Evolutionary conservation across 2,888 invertebrate species (phyloP).

Genomic region (Drosophila seclusa): DNA sequence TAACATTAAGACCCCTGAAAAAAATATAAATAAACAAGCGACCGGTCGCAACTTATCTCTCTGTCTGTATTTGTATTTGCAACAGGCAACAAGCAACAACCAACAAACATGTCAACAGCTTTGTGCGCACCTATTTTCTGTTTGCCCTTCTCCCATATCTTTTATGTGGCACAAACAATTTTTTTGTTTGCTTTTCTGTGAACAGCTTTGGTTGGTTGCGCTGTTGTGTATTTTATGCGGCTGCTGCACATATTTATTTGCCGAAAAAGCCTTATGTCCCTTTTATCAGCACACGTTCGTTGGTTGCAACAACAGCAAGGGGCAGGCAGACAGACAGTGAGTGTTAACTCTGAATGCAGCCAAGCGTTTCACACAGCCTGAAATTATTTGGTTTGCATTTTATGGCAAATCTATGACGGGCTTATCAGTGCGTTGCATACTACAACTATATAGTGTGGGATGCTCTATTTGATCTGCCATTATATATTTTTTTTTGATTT

Average conservation of each 20-base stretch:
- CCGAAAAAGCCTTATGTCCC: slow-evolving; percentile 67
- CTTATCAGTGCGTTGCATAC: slow-evolving; percentile 46
- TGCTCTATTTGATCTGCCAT: slow-evolving; percentile 9
- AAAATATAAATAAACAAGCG: slow-evolving; percentile 68
- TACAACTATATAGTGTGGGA: slow-evolving; percentile 1
- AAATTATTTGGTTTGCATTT: slow-evolving; percentile 55
- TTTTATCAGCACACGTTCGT: slow-evolving; percentile 46
- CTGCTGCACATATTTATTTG: slow-evolving; percentile 76
- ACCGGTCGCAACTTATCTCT: slow-evolving; percentile 42
- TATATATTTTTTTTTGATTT: neutral
- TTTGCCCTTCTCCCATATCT: slow-evolving; percentile 44
- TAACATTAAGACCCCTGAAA: slow-evolving; percentile 60
- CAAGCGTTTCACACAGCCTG: slow-evolving; percentile 46
- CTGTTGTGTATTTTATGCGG: slow-evolving; percentile 50
- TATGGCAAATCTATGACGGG: slow-evolving; percentile 60
- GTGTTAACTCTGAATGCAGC: slow-evolving; percentile 29
- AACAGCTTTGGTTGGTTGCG: slow-evolving; percentile 25
- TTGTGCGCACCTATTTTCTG: slow-evolving; percentile 51
- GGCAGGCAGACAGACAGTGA: neutral
- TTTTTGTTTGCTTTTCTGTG: slow-evolving; percentile 1
- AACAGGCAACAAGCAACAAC: slow-evolving; percentile 1
- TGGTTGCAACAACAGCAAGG: slow-evolving; percentile 11
- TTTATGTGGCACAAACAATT: slow-evolving; percentile 22
- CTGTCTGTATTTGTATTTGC: slow-evolving; percentile 32
- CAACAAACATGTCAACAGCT: slow-evolving; percentile 71